Evolutionary conservation across 2,797 vertebrate genomes (phyloP).

Genomic region (Crypturellus tataupa): DNA sequence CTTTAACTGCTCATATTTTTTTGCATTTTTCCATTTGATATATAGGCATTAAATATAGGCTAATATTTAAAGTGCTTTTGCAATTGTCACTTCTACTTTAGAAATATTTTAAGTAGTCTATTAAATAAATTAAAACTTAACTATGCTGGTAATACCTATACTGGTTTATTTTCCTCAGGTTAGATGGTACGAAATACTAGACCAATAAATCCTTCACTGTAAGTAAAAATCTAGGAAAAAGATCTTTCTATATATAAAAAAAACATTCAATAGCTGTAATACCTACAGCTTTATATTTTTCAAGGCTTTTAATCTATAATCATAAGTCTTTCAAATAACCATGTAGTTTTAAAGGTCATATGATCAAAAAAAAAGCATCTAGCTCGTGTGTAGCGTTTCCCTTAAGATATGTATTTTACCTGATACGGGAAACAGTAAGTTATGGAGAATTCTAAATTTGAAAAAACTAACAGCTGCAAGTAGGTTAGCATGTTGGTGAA

Average conservation of each 20-base stretch:
- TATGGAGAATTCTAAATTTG: background rate
- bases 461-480: conserved; percentile 83
- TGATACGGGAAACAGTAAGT: conserved; percentile 4
- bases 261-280: background rate
- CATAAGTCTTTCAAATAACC: background rate
- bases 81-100: conserved; percentile 24
- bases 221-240: background rate
- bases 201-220: background rate
- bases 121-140: background rate
- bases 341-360: background rate
- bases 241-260: background rate
- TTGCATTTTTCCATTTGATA: background rate
- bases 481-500: conserved; percentile 87
- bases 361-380: background rate
- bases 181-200: background rate
- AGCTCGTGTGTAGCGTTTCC: conserved; percentile 11
- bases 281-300: background rate
- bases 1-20: background rate
- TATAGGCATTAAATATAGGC: background rate
- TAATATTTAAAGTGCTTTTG: background rate
- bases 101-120: background rate
- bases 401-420: background rate
- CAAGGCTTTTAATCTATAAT: background rate
- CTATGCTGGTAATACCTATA: too few relatives aligned
- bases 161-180: background rate